phyloP scores from a whole-genome alignment of 2,888 invertebrate species.

The Nomada fucata region DNA sequence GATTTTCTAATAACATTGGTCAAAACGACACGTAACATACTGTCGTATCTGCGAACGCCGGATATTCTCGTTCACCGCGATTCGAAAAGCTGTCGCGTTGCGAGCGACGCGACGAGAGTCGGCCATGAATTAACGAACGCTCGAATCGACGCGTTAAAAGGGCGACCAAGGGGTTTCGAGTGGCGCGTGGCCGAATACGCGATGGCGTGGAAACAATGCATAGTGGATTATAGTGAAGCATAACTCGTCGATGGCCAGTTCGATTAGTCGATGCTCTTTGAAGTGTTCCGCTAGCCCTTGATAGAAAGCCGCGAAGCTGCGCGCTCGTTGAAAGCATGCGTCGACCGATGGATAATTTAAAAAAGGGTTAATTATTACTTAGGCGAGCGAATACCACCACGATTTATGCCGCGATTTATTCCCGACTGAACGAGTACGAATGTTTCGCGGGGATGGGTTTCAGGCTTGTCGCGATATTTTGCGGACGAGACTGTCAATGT shows the following conservation, averaged over 20 bases:
- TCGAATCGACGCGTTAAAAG: not conserved
- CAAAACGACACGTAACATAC: too few relatives aligned
- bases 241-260: conserved; percentile 12
- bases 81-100: too few relatives aligned
- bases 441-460: not conserved
- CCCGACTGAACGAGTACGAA: too few relatives aligned
- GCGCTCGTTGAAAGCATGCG: conserved; percentile 6
- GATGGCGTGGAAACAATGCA: conserved; percentile 1
- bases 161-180: not conserved
- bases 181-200: conserved; percentile 6
- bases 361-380: conserved; percentile 1
- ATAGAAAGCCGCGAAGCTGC: not conserved
- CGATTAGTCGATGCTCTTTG: conserved; percentile 40
- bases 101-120: not conserved
- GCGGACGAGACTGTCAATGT: conserved; percentile 4
- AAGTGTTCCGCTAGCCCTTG: not conserved
- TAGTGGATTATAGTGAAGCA: not conserved
- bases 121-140: conserved; percentile 1
- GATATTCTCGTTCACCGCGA: too few relatives aligned
- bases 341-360: conserved; percentile 23
- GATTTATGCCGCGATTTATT: too few relatives aligned
- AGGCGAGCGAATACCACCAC: too few relatives aligned
- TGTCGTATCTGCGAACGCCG: not conserved
- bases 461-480: conserved; percentile 33
- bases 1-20: not conserved